These are phyloP conservation scores for Canis aureus DNA, from an alignment of 2,113 vertebrate genomes.

Conservation along the genomic window DNA sequence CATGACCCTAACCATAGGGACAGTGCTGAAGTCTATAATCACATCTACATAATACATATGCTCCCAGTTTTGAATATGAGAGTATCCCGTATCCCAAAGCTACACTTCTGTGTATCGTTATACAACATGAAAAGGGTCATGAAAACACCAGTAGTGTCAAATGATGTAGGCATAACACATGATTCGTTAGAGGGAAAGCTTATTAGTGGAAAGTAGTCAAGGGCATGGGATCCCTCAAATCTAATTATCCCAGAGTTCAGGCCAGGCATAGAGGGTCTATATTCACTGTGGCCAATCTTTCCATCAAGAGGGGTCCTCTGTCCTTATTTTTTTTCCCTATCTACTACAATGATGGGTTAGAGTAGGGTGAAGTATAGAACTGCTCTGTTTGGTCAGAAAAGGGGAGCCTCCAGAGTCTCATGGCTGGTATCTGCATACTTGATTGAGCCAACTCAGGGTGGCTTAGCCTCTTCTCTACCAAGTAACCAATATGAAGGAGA, in stretches of 20 bases:
- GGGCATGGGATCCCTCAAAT: background rate
- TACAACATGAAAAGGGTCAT: background rate
- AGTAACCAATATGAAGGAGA: background rate
- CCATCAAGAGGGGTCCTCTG: background rate
- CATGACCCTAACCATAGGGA: background rate
- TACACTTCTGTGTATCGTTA: background rate
- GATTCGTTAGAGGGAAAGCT: background rate
- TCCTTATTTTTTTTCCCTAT: background rate
- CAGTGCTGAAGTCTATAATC: background rate
- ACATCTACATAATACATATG: background rate
- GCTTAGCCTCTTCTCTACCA: background rate
- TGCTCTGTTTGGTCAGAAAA: background rate
- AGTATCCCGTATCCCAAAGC: no score
- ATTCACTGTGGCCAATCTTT: background rate
- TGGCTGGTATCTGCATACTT: background rate
- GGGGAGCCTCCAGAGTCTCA: background rate
- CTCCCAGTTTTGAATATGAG: background rate
- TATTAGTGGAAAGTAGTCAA: background rate
- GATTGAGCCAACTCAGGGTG: background rate
- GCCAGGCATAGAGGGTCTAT: background rate
- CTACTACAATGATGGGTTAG: background rate
- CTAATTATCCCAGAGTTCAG: background rate
- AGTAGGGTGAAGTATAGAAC: background rate
- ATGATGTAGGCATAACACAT: background rate
- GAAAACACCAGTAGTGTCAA: background rate